Evolutionary conservation across 2,797 vertebrate genomes (phyloP).

Genomic region (Phrynocephalus vlangalii): DNA sequence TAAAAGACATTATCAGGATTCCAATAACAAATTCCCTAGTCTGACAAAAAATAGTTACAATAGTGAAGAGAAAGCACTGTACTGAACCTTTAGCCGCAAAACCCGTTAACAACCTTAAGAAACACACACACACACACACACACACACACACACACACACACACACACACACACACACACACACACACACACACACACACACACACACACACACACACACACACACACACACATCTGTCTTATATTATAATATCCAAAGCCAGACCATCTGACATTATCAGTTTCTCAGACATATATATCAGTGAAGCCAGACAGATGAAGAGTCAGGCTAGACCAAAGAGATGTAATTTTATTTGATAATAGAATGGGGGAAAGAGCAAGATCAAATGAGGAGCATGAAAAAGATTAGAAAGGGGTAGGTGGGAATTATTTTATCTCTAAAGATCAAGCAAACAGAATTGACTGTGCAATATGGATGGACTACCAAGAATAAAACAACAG

Average conservation of each 20-base stretch:
- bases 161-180: too few species aligned
- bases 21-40: conserved; percentile 55
- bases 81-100: conserved; percentile 59
- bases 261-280: conserved; percentile 49
- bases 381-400: conserved; percentile 52
- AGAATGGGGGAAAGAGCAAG: conserved; percentile 36
- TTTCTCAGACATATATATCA: conserved; percentile 52
- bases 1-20: conserved; percentile 71
- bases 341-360: conserved; percentile 51
- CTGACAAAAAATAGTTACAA: conserved; percentile 59
- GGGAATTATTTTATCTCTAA: conserved; percentile 34
- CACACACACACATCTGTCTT: neutral
- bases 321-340: conserved; percentile 30
- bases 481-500: conserved; percentile 26
- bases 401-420: conserved; percentile 20
- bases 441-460: conserved; percentile 10
- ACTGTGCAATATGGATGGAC: conserved; percentile 6
- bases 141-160: too few species aligned
- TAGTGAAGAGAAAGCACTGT: conserved; percentile 55
- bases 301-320: conserved; percentile 55
- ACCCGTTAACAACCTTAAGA: conserved; percentile 63
- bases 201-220: too few species aligned
- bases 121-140: conserved; percentile 5
- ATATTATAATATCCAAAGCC: conserved; percentile 48
- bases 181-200: too few species aligned